Base-by-base conservation (phyloP, 1,140 invertebrate genomes). In the Vanessa tameamea region DNA sequence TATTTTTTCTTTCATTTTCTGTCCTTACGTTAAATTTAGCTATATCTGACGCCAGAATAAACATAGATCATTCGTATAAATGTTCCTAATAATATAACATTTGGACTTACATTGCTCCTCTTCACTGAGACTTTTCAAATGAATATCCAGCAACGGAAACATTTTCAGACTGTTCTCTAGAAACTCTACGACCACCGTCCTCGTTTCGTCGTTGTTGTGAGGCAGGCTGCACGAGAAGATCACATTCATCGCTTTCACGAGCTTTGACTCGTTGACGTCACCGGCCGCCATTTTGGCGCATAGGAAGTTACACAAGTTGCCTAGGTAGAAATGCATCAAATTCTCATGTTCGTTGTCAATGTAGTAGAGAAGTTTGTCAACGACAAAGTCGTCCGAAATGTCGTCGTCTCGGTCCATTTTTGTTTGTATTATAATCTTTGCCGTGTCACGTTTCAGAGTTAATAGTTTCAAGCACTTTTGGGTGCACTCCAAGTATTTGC, bases 241-340 rank as follows among this genome's bases (percentile, higher is more conserved):
- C 55, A 84, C 72, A 37, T 78, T 81, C 68, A 87, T 20, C 7
- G 15, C 53, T 26, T 57, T 16, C 13, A 72, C 61, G 2, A 89
- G 65, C 3, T 65, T 73, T 9, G 64, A 20, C 13, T 64, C 65
- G 51, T 63, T 68, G 2, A 82, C 16, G 14, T 47, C 51, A 12
- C 67, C 73, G 5, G 66, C 76, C 0, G 20, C 53, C 53, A 57
- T 57, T 23, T 23, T 57, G 12, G 16, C 13, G 53, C 53, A 23
- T 16, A 90, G 66, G 48, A 83, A 91, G 16, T 82, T 79, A 5
- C 81, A 75, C 20, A 93, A 72, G 72, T 83, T 89, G 16, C 83
- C 76, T 51, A 93, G 78, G 73, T 90, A 93, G 15, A 92, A 78
- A 78, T 91, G 88, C 13, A 79, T 91, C n/a, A 91, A 68, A 71